Evolutionary conservation across 2,113 vertebrate species (phyloP).

Genomic region (Oreochromis spilurus): DNA sequence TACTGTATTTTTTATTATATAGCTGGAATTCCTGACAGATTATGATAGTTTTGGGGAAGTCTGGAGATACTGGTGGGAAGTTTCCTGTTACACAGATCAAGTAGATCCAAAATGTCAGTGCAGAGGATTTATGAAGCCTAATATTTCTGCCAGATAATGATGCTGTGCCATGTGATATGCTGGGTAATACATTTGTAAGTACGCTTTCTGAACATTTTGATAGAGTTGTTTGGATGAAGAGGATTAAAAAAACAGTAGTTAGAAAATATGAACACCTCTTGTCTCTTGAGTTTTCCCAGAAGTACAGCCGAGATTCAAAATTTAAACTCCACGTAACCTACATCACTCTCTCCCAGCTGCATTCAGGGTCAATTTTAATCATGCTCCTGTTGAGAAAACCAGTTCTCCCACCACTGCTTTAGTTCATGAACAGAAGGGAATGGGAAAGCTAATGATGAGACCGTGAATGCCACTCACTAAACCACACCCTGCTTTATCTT

Average conservation of each 20-base stretch:
- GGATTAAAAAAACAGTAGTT: not conserved
- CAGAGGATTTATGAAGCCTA: not conserved
- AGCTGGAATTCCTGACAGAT: not conserved
- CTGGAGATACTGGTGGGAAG: not conserved
- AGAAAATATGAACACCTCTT: not conserved
- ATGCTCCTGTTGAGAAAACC: rapidly evolving
- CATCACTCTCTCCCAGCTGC: not conserved
- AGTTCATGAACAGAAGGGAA: not conserved
- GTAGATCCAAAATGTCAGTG: not conserved
- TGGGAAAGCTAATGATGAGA: not conserved
- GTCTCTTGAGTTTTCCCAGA: not conserved
- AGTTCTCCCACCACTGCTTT: not conserved
- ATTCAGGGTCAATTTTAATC: not conserved
- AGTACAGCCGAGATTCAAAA: not conserved
- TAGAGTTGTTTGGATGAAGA: not conserved
- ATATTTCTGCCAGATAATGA: not conserved
- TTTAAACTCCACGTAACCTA: not conserved
- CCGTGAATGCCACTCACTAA: not conserved
- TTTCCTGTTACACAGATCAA: not conserved
- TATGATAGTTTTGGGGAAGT: not conserved
- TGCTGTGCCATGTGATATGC: not conserved
- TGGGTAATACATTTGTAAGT: not conserved
- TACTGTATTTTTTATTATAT: not conserved
- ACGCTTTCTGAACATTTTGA: not conserved
- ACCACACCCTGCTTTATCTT: not conserved